phyloP scores from a whole-genome alignment of 2,113 vertebrate species.

The Danio rerio region DNA sequence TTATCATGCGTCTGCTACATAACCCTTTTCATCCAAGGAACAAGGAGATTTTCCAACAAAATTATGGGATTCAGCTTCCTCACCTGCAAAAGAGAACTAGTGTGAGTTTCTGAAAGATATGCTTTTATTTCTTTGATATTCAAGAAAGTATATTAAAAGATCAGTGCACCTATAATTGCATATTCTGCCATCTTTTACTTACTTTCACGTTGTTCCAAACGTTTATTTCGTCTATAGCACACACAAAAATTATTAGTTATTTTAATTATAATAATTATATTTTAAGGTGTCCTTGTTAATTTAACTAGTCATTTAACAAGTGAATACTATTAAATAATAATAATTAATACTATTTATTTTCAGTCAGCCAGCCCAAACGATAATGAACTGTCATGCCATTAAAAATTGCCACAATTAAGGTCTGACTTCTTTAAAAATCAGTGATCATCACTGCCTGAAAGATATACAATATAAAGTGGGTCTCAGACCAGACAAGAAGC shows the following conservation, averaged over 20 bases:
- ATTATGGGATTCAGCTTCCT: conserved; percentile 77
- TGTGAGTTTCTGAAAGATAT: conserved; percentile 73
- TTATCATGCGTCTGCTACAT: conserved; percentile 73
- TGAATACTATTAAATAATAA: too few species aligned
- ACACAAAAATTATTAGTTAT: not conserved
- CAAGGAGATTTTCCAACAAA: conserved; percentile 71
- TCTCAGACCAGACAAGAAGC: too few species aligned
- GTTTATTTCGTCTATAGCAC: not conserved
- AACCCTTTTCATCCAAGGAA: conserved; percentile 70
- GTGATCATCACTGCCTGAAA: too few species aligned
- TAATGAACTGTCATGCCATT: too few species aligned
- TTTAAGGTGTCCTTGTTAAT: too few species aligned
- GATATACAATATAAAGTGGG: too few species aligned
- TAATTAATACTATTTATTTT: too few species aligned
- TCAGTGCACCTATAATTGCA: not conserved
- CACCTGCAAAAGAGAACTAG: conserved; percentile 71
- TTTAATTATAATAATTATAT: too few species aligned
- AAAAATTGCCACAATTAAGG: too few species aligned
- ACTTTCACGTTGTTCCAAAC: not conserved
- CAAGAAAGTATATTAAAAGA: not conserved
- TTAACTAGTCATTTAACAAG: too few species aligned
- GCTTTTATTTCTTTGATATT: not conserved
- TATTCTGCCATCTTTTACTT: not conserved
- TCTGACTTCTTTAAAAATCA: too few species aligned
- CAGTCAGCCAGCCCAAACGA: too few species aligned